A percentile compares a stretch with the other conserved stretches of the same genome.
phyloP scores from a whole-genome alignment of 2,113 vertebrate genomes.

The Labeo rohita region DNA sequence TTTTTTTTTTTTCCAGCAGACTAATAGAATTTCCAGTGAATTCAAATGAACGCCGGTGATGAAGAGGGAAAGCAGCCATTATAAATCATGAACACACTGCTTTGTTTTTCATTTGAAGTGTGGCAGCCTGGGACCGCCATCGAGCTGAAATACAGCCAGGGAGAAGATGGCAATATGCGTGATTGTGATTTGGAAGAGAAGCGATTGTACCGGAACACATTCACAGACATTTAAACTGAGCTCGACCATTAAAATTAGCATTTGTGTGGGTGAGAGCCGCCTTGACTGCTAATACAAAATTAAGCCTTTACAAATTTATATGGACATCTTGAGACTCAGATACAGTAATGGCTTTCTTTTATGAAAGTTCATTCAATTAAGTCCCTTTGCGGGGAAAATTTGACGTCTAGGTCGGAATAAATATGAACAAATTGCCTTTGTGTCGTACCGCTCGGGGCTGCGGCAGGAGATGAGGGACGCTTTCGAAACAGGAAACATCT shows the following conservation, averaged over 20 bases:
- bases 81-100: conserved; percentile 45
- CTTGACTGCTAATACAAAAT: conserved; percentile 70
- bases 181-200: conserved; percentile 63
- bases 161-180: conserved; percentile 52
- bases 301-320: conserved; percentile 70
- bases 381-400: conserved; percentile 60
- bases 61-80: conserved; percentile 41
- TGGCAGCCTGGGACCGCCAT: conserved; percentile 13
- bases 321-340: conserved; percentile 59
- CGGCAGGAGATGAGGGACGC: conserved; percentile 1
- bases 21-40: conserved; percentile 57
- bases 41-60: conserved; percentile 47
- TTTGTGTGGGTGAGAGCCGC: conserved; percentile 61
- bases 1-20: conserved; percentile 13
- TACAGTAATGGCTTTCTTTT: conserved; percentile 65
- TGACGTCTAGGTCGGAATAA: conserved; percentile 61
- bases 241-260: conserved; percentile 69
- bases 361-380: conserved; percentile 66
- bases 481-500: conserved; percentile 38
- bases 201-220: conserved; percentile 57
- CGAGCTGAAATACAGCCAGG: conserved; percentile 52
- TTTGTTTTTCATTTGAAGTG: conserved; percentile 59
- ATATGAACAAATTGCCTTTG: conserved; percentile 62
- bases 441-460: conserved; percentile 42
- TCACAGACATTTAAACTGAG: conserved; percentile 62